Evolutionary conservation across 2,888 invertebrate genomes (phyloP).

Genomic region (Gymnosoma rotundatum): DNA sequence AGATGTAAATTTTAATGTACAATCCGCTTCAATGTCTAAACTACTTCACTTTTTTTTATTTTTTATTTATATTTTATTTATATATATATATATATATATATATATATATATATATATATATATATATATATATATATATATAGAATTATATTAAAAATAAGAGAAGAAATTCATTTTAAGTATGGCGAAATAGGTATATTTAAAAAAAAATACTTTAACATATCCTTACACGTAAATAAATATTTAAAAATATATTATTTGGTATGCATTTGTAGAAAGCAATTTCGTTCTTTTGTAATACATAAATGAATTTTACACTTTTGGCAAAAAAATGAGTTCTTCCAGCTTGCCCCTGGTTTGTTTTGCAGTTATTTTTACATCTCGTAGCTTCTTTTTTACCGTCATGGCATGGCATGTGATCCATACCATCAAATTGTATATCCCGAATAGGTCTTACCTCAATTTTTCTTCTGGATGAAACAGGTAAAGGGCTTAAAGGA

Average conservation of each 20-base stretch:
- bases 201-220: not conserved
- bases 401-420: conserved; percentile 26
- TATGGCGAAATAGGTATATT: not conserved
- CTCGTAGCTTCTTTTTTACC: not conserved
- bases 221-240: not conserved
- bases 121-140: no score
- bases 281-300: conserved; percentile 21
- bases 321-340: conserved; percentile 25
- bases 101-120: no score
- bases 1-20: conserved; percentile 33
- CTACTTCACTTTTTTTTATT: conserved; percentile 12
- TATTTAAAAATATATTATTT: conserved; percentile 15
- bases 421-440: conserved; percentile 17
- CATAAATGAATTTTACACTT: conserved; percentile 18
- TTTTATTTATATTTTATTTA: conserved; percentile 1
- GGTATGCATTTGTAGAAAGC: conserved; percentile 18
- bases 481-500: conserved; percentile 11
- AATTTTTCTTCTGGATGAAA: conserved; percentile 11
- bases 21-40: conserved; percentile 19
- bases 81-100: no score
- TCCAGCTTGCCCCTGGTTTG: conserved; percentile 17
- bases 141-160: not conserved
- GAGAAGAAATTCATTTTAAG: not conserved
- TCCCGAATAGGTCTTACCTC: conserved; percentile 3
- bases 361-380: conserved; percentile 33